These are phyloP conservation scores for Epistrophe eligans DNA, from an alignment of 2,888 invertebrate species.

Conservation along the genomic window DNA sequence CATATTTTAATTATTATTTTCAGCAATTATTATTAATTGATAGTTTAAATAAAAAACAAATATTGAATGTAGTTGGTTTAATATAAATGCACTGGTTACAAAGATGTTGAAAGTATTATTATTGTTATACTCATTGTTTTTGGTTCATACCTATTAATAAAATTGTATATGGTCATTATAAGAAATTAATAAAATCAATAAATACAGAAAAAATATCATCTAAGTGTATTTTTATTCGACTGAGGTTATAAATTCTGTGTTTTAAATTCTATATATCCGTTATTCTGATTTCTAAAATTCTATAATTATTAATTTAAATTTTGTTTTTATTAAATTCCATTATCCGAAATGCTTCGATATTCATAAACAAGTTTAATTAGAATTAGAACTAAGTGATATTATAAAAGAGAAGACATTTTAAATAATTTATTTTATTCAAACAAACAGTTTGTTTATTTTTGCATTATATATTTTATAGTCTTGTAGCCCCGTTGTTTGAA, in stretches of 20 bases:
- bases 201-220: slow-evolving; percentile 13
- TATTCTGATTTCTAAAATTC: no score
- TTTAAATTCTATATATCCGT: background rate
- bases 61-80: slow-evolving; percentile 54
- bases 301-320: no score
- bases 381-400: no score
- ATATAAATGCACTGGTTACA: slow-evolving; percentile 73
- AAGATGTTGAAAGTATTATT: slow-evolving; percentile 69
- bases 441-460: no score
- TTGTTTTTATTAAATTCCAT: no score
- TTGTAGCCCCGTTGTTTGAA: no score
- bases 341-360: no score
- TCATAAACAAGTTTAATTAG: no score
- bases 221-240: background rate
- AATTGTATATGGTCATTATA: slow-evolving; percentile 59
- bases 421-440: no score
- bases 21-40: slow-evolving; percentile 34
- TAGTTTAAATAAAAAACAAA: background rate
- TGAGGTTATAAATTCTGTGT: background rate
- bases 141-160: slow-evolving; percentile 55
- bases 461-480: no score
- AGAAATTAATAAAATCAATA: slow-evolving; percentile 62
- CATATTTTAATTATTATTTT: slow-evolving; percentile 18
- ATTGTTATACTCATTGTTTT: slow-evolving; percentile 68
- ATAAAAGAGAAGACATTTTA: no score